Evolutionary conservation across 1,140 invertebrate genomes (phyloP), one percentile per base, ranked within the genome.

Genomic region (Telenomus remus): DNA sequence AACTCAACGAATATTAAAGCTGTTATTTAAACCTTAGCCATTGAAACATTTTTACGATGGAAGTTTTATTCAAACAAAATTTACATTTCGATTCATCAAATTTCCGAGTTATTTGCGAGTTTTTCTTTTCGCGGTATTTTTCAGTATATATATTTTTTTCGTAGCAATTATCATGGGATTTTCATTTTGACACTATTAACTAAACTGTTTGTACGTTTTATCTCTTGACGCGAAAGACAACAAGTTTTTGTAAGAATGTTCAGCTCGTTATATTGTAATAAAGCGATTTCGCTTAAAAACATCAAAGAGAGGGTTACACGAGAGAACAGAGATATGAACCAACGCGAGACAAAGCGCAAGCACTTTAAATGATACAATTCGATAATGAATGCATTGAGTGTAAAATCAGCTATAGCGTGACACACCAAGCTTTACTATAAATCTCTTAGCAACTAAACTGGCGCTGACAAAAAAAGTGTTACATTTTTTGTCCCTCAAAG

Each of bases 181-280:
- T 11, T 4, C 37, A 39, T 11, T 39, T 39, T 39, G 37, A 11
- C 37, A 11, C 3, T 2, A 39, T 11, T 39, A 4, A 39, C 37
- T 4, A 1, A 11, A 39, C 8, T 9, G 37, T 9, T 10, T 11
- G 37, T 43, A 50, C 50, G 11, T 50, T n/a, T 35, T 46, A 14
- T 35, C 13, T 59, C 60, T 64, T 56, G n/a, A 39, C 48, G 37
- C 10, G 49, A 61, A 39, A 48, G 49, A 49, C 63, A 60, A 59
- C 61, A 74, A 68, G 53, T 64, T 76, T 75, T 76, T 76, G 65
- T 65, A 76, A 27, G 19, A 76, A 65, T 42, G 50, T 69, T 76
- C 69, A 69, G 59, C 57, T 13, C 35, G 48, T 76, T 48, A 69
- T 12, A 47, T 76, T 76, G 65, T 76, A 69, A 76, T 64, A 49